Evolutionary conservation across 2,113 vertebrate genomes (phyloP).

Genomic region (Nycticorax nycticorax): DNA sequence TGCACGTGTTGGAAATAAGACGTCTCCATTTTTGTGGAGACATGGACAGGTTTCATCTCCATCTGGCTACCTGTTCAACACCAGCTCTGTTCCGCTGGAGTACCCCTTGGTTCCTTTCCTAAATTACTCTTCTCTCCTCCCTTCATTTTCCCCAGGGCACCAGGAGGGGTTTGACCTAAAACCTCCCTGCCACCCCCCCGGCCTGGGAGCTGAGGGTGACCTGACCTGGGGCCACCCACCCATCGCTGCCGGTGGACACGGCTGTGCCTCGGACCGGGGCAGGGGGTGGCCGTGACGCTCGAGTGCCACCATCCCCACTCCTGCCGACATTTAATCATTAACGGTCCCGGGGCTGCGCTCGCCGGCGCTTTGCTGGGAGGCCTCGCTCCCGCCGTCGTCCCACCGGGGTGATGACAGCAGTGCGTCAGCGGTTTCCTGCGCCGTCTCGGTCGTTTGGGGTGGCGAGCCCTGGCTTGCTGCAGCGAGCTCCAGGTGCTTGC

Average conservation of each 20-base stretch:
- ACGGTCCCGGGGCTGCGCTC: rapidly evolving
- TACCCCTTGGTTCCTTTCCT: not conserved
- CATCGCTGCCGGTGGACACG: rapidly evolving
- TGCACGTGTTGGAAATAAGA: not conserved
- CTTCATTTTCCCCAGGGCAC: not conserved
- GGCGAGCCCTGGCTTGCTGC: not conserved
- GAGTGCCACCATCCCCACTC: rapidly evolving
- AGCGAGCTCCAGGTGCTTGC: not conserved
- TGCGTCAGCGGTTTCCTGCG: rapidly evolving
- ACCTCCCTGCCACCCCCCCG: too few relatives aligned
- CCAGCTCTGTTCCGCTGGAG: not conserved
- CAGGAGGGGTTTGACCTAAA: not conserved
- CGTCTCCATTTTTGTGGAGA: not conserved
- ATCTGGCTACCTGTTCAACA: not conserved
- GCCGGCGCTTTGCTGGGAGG: rapidly evolving
- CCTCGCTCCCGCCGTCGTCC: rapidly evolving
- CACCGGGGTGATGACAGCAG: rapidly evolving
- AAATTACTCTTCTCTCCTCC: not conserved
- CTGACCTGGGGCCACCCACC: too few relatives aligned
- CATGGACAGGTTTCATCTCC: not conserved
- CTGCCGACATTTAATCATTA: not conserved
- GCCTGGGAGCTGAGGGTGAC: not conserved
- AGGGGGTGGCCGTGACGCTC: rapidly evolving
- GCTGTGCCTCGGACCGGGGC: not conserved
- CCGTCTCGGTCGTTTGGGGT: rapidly evolving